A percentile compares a stretch with the other conserved stretches of the same genome.
phyloP scores from a whole-genome alignment of 1,140 invertebrate genomes.

The Scaptomyza graminum region DNA sequence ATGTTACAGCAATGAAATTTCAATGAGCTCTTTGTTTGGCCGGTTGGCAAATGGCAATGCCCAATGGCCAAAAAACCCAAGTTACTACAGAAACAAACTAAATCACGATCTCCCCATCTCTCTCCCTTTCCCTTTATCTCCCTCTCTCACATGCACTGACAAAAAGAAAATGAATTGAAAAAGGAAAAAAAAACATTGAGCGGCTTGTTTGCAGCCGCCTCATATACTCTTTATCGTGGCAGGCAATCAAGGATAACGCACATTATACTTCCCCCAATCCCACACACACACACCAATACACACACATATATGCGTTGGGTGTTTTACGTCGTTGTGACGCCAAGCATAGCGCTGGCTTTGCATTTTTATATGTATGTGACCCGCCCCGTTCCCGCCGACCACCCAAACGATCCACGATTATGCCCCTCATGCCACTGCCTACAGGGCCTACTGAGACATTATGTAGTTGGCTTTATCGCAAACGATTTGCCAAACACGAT shows the following conservation, averaged over 20 bases:
- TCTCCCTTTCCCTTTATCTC: no score
- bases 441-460: conserved; percentile 68
- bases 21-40: conserved; percentile 33
- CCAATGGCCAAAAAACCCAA: conserved; percentile 49
- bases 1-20: conserved; percentile 32
- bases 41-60: conserved; percentile 62
- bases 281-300: conserved; percentile 15
- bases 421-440: conserved; percentile 1
- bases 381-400: no score
- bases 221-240: conserved; percentile 61
- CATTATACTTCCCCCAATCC: conserved; percentile 53
- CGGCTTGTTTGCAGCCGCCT: conserved; percentile 59
- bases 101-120: not conserved
- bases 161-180: conserved; percentile 6
- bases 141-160: conserved; percentile 3
- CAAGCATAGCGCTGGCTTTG: conserved; percentile 70
- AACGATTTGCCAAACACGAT: conserved; percentile 80
- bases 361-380: conserved; percentile 60
- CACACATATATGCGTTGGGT: conserved; percentile 28
- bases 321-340: conserved; percentile 60
- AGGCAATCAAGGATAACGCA: conserved; percentile 80
- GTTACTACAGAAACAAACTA: conserved; percentile 13
- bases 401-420: conserved; percentile 9
- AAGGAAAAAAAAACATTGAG: conserved; percentile 44
- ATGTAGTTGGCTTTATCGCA: conserved; percentile 81